Conservation (phyloP, 2,797 vertebrate species). For the Emys orbicularis region DNA sequence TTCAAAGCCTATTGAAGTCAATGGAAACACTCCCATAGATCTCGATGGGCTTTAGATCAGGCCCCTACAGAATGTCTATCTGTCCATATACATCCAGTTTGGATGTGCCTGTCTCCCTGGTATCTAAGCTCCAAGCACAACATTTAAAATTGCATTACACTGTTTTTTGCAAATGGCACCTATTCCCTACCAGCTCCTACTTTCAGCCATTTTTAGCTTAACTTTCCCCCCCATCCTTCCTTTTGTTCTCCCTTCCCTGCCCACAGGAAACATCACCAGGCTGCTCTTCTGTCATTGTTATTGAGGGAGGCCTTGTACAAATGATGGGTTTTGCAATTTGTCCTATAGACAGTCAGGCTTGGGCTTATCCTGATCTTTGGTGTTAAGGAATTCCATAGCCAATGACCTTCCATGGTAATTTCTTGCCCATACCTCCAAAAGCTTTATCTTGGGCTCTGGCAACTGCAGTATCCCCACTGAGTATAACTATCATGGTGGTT, state of each 20-base stretch:
- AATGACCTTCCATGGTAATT: background rate
- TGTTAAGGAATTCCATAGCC: background rate
- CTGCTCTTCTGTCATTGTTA: background rate
- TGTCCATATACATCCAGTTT: conserved; percentile 9
- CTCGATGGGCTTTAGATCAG: conserved; percentile 12
- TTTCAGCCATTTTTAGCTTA: background rate
- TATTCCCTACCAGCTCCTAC: background rate
- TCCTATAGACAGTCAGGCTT: background rate
- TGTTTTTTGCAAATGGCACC: background rate
- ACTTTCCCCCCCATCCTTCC: background rate
- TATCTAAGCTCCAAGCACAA: background rate
- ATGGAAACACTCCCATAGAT: conserved; percentile 50
- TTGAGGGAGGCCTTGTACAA: background rate
- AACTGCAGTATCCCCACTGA: background rate
- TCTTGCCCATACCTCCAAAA: fast-evolving
- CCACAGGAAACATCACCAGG: background rate
- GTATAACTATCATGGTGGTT: background rate
- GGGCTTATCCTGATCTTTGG: background rate
- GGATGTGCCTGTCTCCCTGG: conserved; percentile 31
- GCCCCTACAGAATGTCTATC: fast-evolving
- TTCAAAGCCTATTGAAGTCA: conserved; percentile 4
- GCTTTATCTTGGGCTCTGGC: background rate
- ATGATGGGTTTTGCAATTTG: background rate
- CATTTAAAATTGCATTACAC: background rate
- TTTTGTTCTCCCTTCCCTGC: background rate